These are phyloP conservation scores for Dendrolimus kikuchii DNA, from an alignment of 1,140 invertebrate species.

Conservation along the genomic window DNA sequence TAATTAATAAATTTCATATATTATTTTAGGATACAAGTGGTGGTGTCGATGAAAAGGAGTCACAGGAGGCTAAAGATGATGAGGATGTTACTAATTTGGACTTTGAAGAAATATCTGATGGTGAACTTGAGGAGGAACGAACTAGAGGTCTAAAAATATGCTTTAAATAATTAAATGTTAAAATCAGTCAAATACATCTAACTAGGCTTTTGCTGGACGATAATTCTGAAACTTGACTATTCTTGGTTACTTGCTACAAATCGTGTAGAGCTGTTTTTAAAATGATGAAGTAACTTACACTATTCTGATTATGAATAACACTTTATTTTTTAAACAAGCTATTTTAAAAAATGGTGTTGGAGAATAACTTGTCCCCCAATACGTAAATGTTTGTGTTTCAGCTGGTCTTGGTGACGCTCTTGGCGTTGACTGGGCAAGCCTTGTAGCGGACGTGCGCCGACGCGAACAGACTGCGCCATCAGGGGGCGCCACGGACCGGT, in stretches of 20 bases:
- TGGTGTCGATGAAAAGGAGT: conserved; percentile 56
- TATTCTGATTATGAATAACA: too few species aligned
- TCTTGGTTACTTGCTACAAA: too few species aligned
- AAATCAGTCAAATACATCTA: too few species aligned
- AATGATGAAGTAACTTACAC: too few species aligned
- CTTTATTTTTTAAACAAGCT: not conserved
- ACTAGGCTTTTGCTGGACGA: not conserved
- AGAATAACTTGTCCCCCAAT: not conserved
- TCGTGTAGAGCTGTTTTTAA: too few species aligned
- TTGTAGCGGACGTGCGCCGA: conserved; percentile 83
- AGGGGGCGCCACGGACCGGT: conserved; percentile 79
- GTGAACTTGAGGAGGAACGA: conserved; percentile 86
- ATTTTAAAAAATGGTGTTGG: not conserved
- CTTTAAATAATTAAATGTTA: too few species aligned
- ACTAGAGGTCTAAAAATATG: conserved; percentile 40
- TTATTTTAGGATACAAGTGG: conserved; percentile 47
- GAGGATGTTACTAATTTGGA: conserved; percentile 84
- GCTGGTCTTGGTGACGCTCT: conserved; percentile 88
- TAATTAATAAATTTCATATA: not conserved
- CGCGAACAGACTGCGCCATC: conserved; percentile 70
- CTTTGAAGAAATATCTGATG: conserved; percentile 92
- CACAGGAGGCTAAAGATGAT: conserved; percentile 72
- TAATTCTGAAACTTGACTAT: too few species aligned
- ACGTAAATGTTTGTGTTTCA: conserved; percentile 17
- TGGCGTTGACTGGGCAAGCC: conserved; percentile 93